Base-by-base conservation (phyloP, 2,113 vertebrate species). In the Bostrychus sinensis region DNA sequence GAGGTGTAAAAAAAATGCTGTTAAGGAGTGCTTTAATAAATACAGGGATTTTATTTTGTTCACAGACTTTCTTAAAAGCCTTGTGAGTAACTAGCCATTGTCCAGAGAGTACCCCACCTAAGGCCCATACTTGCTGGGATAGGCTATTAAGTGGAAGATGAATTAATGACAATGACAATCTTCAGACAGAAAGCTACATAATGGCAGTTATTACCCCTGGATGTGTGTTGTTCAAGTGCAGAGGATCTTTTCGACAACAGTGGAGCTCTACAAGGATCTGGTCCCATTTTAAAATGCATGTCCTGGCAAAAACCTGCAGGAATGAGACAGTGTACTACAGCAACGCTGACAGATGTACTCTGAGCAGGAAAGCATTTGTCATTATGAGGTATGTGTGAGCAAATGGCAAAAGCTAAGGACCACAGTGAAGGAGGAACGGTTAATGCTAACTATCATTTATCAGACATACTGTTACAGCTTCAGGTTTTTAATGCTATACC, bases 191-290 rank as follows among this genome's bases (percentile, higher is more conserved):
- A n/a, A n/a, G n/a, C n/a, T n/a, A n/a, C n/a, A n/a, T n/a, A n/a
- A n/a, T n/a, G n/a, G n/a, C n/a, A n/a, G n/a, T n/a, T n/a, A n/a
- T n/a, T n/a, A n/a, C n/a, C n/a, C n/a, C n/a, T n/a, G n/a, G n/a
- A n/a, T n/a, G n/a, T n/a, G n/a, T n/a, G n/a, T n/a, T n/a, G n/a
- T n/a, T n/a, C n/a, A n/a, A n/a, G n/a, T 69, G 20, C n/a, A 0
- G 63, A 66, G 72, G 62, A 66, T 51, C 62, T 54, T 65, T 42
- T 69, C 59, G 66, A 61, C 60, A 77, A 41, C 60, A 66, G 53
- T 66, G 54, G 50, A 71, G 77, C 76, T 20, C 78, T 45, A 39
- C 60, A 28, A 67, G 42, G 42, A 53, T 66, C 70, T 56, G 61
- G 67, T 56, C 19, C 0, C 16, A 39, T 56, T 62, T 66, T 16